Evolutionary conservation across 1,140 invertebrate genomes (phyloP).

Genomic region (Cotesia typhae): DNA sequence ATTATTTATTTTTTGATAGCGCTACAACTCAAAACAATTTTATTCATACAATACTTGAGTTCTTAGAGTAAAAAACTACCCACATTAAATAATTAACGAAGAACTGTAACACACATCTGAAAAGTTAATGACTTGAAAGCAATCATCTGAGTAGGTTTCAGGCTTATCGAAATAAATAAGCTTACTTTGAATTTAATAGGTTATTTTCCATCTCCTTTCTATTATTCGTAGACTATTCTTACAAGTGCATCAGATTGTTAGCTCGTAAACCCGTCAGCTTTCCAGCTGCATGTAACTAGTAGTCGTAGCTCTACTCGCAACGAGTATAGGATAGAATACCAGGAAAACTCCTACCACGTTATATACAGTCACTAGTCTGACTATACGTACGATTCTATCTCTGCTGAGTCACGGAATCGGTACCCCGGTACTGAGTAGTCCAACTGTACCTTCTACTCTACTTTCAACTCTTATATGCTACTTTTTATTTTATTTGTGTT

Average conservation of each 20-base stretch:
- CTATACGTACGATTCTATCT: slow-evolving; percentile 7
- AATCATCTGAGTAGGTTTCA: too few species aligned
- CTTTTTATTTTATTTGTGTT: neutral
- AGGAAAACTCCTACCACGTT: too few species aligned
- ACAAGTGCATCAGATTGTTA: slow-evolving; percentile 10
- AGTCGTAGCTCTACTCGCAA: neutral
- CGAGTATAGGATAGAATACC: too few species aligned
- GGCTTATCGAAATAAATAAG: too few species aligned
- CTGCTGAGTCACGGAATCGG: slow-evolving; percentile 16
- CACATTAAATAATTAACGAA: too few species aligned
- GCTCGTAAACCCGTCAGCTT: slow-evolving; percentile 14
- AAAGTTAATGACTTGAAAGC: neutral
- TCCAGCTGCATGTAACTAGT: neutral
- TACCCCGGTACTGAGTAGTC: neutral
- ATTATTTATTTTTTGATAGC: too few species aligned
- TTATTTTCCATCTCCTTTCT: neutral
- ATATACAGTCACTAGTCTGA: neutral
- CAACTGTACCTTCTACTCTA: neutral
- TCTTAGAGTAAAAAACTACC: too few species aligned
- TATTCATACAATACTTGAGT: too few species aligned
- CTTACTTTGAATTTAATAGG: neutral
- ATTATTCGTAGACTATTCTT: neutral
- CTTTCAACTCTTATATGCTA: neutral
- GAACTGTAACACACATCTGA: neutral
- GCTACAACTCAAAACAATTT: too few species aligned